Conservation (phyloP, 2,797 vertebrate genomes). For the Poeciliopsis gracilis region DNA sequence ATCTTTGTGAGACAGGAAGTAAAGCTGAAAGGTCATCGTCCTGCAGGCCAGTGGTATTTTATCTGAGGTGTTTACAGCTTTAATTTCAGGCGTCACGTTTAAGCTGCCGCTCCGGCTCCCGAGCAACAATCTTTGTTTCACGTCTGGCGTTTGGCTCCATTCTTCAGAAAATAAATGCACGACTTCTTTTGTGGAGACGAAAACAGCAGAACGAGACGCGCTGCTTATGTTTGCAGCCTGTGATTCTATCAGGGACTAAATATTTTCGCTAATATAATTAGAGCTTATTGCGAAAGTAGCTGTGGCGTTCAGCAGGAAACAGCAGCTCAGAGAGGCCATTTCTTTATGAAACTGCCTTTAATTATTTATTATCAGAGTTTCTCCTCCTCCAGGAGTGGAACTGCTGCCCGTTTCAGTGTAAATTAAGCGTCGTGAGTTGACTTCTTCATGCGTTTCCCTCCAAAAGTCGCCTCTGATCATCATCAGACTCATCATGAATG, state of each 20-base stretch:
- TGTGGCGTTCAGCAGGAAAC: conserved; percentile 1
- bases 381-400: conserved; percentile 1
- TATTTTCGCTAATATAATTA: conserved; percentile 17
- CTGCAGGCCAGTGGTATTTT: not conserved
- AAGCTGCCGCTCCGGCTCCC: not conserved
- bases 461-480: conserved; percentile 69
- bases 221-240: not conserved
- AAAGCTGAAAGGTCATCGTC: not conserved
- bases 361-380: conserved; percentile 23
- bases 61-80: conserved; percentile 1
- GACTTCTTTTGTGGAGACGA: not conserved
- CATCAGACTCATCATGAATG: conserved; percentile 70
- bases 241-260: not conserved
- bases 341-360: conserved; percentile 20
- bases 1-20: not conserved
- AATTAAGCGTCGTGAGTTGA: conserved; percentile 37
- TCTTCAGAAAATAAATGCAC: conserved; percentile 14
- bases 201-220: not conserved
- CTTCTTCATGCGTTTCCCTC: conserved; percentile 51
- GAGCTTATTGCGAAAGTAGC: conserved; percentile 1
- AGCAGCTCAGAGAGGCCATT: conserved; percentile 14
- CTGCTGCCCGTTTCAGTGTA: conserved; percentile 6
- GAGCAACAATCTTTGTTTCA: not conserved
- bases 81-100: not conserved
- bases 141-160: not conserved